Base-by-base conservation (phyloP, 2,888 invertebrate genomes). In the Seira ritae region DNA sequence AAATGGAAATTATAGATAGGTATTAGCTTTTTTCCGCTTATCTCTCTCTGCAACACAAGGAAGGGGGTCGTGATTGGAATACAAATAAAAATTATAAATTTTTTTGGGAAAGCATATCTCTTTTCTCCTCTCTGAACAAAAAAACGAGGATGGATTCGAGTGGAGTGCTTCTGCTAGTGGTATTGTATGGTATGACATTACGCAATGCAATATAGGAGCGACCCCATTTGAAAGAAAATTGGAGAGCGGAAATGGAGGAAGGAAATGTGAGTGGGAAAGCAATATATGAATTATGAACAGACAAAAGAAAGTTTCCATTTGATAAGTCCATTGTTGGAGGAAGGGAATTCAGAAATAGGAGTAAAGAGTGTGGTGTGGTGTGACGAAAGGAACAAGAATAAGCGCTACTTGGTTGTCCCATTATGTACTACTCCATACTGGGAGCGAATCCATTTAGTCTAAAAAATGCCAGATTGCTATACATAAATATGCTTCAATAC, bases 211-310 rank as follows among this genome's bases (percentile, higher is more conserved):
- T 8, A 55, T 55, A n/a, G 55, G 15, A 55, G 15, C 17, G 15
- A n/a, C 3, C 17, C 17, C 55, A 12, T 55, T 55, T 55, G 3
- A 55, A 67, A 6, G 68, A 68, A 31, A 55, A 68, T 46, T 66
- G 68, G 60, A 68, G 60, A 50, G 17, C 23, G 76, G 55, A 68
- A 68, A 60, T 19, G 74, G 66, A 68, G 67, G 68, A 68, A 55
- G 76, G 76, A 76, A 76, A 76, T 68, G 76, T 76, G 68, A 76
- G 76, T 68, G 60, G 76, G 46, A 68, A 76, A 46, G 31, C 67
- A 68, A 76, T 75, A 75, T 75, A 46, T 24, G 76, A 76, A 76
- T 76, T 76, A 76, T 76, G 50, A 55, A 50, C 67, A 20, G 22
- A 65, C 20, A 65, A 65, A 65, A 65, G 15, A 55, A 17, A 17